Percentiles rank a stretch among this genome's conserved stretches.
Conservation (phyloP, 2,888 invertebrate genomes). For the Volucella bombylans region DNA sequence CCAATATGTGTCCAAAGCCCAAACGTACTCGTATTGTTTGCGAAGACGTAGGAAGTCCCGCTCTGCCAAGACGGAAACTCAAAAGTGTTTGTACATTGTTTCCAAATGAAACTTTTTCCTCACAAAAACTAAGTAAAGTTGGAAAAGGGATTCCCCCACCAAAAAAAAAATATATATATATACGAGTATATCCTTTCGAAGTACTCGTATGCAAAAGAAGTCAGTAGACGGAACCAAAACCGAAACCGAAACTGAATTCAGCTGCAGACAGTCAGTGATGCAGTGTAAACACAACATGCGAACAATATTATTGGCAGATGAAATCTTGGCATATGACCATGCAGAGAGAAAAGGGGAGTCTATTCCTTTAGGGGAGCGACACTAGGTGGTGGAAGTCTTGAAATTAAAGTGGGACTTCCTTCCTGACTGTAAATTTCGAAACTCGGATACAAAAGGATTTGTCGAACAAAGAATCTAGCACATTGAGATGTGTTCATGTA, state of each 20-base stretch:
- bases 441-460: no score
- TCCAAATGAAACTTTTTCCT: constrained; percentile 48
- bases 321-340: constrained; percentile 64
- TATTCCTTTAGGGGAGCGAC: constrained; percentile 20
- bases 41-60: constrained; percentile 59
- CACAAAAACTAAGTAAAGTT: constrained; percentile 12
- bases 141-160: background rate
- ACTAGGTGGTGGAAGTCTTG: constrained; percentile 3
- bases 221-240: background rate
- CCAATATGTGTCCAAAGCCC: no score
- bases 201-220: constrained; percentile 32
- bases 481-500: no score
- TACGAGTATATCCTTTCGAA: no score
- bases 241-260: background rate
- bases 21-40: constrained; percentile 47
- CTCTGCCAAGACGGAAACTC: constrained; percentile 69
- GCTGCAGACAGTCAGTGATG: constrained; percentile 34
- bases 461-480: no score
- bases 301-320: constrained; percentile 71
- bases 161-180: constrained; percentile 20
- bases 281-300: constrained; percentile 68
- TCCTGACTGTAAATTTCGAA: no score
- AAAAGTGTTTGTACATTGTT: constrained; percentile 65
- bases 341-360: background rate
- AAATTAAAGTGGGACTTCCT: background rate